phyloP scores from a whole-genome alignment of 2,797 vertebrate species.

The Megalops cyprinoides region DNA sequence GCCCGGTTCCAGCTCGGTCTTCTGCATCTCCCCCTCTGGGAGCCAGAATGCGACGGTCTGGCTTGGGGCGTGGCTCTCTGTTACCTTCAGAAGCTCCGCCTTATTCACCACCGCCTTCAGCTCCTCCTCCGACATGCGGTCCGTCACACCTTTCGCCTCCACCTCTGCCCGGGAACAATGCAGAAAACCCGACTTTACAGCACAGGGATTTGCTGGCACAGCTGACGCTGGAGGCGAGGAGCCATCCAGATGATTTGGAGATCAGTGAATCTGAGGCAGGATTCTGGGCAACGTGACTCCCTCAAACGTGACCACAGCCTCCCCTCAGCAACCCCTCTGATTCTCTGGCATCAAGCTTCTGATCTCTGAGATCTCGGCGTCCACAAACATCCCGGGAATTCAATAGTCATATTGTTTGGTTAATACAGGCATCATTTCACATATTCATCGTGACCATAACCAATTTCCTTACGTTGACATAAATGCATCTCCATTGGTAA shows the following conservation, averaged over 20 bases:
- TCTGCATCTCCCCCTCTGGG: conserved; percentile 78
- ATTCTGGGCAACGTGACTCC: too few species aligned
- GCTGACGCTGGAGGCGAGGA: too few species aligned
- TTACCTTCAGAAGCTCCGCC: conserved; percentile 75
- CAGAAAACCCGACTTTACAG: conserved; percentile 16
- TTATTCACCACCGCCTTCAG: conserved; percentile 76
- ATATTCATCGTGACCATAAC: background rate
- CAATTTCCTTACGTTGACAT: too few species aligned
- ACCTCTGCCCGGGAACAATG: conserved; percentile 72
- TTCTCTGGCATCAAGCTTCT: too few species aligned
- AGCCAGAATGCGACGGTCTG: conserved; percentile 84
- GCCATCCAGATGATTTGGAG: too few species aligned
- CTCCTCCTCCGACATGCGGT: conserved; percentile 71
- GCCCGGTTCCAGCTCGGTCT: conserved; percentile 77
- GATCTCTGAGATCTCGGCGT: too few species aligned
- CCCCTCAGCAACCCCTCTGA: background rate
- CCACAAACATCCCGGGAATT: too few species aligned
- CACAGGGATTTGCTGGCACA: too few species aligned
- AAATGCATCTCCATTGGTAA: too few species aligned
- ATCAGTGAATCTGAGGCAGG: too few species aligned
- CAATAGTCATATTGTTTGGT: too few species aligned
- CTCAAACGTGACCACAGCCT: background rate
- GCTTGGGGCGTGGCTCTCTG: conserved; percentile 64
- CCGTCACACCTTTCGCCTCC: conserved; percentile 81
- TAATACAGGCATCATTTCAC: too few species aligned